Conservation (phyloP, 2,113 vertebrate species). For the Gopherus evgoodei region DNA sequence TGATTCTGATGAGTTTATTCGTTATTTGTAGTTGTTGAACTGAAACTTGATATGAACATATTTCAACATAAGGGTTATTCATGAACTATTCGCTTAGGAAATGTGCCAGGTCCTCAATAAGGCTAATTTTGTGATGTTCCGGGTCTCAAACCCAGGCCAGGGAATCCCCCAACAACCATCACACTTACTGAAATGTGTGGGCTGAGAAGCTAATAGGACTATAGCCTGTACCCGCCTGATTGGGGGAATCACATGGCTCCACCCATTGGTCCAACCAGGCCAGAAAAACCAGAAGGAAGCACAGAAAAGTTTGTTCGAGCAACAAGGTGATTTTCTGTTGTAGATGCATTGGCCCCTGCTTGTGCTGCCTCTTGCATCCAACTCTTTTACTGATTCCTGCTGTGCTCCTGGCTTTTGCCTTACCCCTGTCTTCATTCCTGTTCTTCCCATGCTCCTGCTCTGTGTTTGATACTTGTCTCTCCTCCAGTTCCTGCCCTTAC, state of each 20-base stretch:
- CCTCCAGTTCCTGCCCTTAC: no score
- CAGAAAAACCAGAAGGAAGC: no score
- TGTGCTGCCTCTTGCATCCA: no score
- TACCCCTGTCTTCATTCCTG: no score
- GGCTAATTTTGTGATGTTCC: background rate
- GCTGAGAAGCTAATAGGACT: background rate
- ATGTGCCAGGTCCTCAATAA: background rate
- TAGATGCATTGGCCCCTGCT: no score
- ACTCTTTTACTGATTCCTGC: no score
- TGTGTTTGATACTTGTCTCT: no score
- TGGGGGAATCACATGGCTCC: background rate
- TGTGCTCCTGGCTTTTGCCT: no score
- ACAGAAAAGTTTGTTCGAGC: no score
- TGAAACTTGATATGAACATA: background rate
- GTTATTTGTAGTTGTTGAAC: background rate
- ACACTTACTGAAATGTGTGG: background rate
- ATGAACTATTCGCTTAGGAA: background rate
- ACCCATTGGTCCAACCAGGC: background rate
- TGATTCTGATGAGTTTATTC: background rate
- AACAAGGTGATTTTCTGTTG: no score
- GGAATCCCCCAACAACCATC: background rate
- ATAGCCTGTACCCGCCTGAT: background rate
- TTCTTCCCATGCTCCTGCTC: no score
- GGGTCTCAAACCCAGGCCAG: background rate
- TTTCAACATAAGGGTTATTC: background rate